Base-by-base conservation (phyloP, 2,888 invertebrate genomes). In the Esperia sulphurella region DNA sequence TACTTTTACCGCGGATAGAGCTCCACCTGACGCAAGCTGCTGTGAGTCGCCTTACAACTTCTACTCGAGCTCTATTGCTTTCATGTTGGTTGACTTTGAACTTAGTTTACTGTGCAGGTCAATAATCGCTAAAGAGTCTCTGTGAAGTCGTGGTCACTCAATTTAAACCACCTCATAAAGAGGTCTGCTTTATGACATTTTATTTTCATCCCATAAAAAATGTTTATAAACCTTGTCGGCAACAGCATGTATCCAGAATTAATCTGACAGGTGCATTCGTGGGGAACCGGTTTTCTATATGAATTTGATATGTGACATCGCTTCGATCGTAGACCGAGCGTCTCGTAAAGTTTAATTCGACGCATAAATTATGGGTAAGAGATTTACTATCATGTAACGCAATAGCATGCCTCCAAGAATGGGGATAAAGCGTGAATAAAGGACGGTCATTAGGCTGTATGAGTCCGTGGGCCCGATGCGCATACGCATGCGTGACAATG, bases 301-400 rank as follows among this genome's bases (percentile, higher is more conserved):
- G 69, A 73, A 76, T 81, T 81, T 79, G 78, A 80, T 79, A 80
- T 79, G 81, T 79, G 80, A 79, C 80, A 75, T 70, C 69, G 62
- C 63, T 54, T 58, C 62, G 61, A 61, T 62, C 68, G 74, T 68
- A 83, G 83, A 82, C 82, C 68, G 71, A 73, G 76, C 68, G 82
- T 70, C 79, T 81, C 75, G 77, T 76, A 79, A 79, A 80, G 52
- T 76, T 82, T 79, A 83, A 83, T 83, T 79, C 72, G 73, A 75
- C 61, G 71, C 73, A 83, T 84, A 83, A 77, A 83, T 83, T 77
- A 82, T 75, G 68, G 65, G 69, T 67, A 61, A 66, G 21, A 79
- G 77, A 76, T 78, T 76, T 75, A 80, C 71, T 68, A 70, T 70
- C 66, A 53, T 72, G 78, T 75, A 80, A 79, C 71, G 75, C 71